phyloP scores from a whole-genome alignment of 1,140 invertebrate species.

The Brachionus calyciflorus region DNA sequence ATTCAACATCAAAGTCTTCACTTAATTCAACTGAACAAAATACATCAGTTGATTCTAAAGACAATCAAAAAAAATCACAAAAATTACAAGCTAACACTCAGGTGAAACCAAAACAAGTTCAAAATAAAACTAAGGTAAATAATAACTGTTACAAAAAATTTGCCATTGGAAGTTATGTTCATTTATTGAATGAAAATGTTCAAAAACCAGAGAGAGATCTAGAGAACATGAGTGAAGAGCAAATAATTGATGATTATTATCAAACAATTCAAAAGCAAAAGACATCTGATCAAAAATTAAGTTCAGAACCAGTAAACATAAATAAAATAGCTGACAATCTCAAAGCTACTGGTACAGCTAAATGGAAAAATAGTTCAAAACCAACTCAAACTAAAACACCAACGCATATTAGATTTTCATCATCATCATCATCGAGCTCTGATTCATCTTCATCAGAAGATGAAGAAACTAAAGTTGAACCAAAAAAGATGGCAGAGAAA shows the following conservation, averaged over 20 bases:
- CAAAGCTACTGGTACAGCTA: not conserved
- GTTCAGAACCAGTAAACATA: slow-evolving; percentile 1
- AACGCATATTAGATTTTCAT: slow-evolving; percentile 12
- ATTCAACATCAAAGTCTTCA: not conserved
- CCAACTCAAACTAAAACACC: slow-evolving; percentile 19
- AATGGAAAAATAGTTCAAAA: slow-evolving; percentile 30
- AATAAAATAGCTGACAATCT: slow-evolving; percentile 6
- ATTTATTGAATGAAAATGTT: slow-evolving; percentile 22
- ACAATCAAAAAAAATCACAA: slow-evolving; percentile 11
- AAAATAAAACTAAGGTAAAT: not conserved
- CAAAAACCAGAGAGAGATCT: not conserved
- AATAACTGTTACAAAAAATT: slow-evolving; percentile 36
- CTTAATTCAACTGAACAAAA: slow-evolving; percentile 14
- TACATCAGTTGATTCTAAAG: not conserved
- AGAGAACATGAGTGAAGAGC: not conserved
- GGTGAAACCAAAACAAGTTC: not conserved
- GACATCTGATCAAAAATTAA: not conserved
- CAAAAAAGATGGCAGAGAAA: not conserved
- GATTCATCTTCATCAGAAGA: slow-evolving; percentile 40
- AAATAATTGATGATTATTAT: slow-evolving; percentile 13
- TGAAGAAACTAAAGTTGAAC: not conserved
- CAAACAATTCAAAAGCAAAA: not conserved
- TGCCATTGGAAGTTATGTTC: slow-evolving; percentile 39
- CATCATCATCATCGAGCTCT: slow-evolving; percentile 25
- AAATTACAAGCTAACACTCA: not conserved